phyloP scores from a whole-genome alignment of 2,797 vertebrate species.

The Bufotes viridis region DNA sequence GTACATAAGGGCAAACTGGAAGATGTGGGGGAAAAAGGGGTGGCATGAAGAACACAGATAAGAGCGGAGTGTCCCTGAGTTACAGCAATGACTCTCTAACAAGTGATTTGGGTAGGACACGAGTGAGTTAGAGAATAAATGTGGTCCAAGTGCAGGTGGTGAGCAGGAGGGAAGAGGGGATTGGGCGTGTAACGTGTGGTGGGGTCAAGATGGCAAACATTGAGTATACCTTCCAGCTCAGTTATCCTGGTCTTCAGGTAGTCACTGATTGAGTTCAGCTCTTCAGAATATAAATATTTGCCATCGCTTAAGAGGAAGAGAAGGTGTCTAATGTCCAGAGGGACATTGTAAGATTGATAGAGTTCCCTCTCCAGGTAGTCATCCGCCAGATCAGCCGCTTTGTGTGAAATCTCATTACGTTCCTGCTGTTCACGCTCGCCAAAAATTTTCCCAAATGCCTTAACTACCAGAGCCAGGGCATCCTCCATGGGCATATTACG shows the following conservation, averaged over 20 bases:
- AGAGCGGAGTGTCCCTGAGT: background rate
- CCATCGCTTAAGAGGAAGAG: constrained; percentile 77
- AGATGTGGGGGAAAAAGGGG: background rate
- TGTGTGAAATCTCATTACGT: constrained; percentile 71
- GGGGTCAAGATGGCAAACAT: constrained; percentile 54
- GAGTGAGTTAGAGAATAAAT: background rate
- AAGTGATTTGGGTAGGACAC: background rate
- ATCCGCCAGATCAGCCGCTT: constrained; percentile 77
- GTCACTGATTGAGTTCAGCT: constrained; percentile 73
- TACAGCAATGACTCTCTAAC: background rate
- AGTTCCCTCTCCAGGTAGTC: constrained; percentile 77
- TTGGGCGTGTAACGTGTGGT: background rate
- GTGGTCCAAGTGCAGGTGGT: background rate
- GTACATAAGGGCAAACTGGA: background rate
- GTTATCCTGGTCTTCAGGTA: constrained; percentile 75
- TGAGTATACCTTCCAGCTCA: constrained; percentile 73
- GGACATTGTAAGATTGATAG: constrained; percentile 73
- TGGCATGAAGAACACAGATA: background rate
- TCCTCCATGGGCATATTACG: constrained; percentile 82
- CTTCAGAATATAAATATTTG: constrained; percentile 75
- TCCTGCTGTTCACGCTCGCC: constrained; percentile 69
- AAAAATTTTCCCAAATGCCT: constrained; percentile 73
- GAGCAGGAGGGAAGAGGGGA: background rate
- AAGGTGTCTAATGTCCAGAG: constrained; percentile 72
- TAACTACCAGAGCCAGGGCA: constrained; percentile 75